A percentile compares a stretch with the other conserved stretches of the same genome.
phyloP scores from a whole-genome alignment of 2,113 vertebrate species.

The Pontoporia blainvillei region DNA sequence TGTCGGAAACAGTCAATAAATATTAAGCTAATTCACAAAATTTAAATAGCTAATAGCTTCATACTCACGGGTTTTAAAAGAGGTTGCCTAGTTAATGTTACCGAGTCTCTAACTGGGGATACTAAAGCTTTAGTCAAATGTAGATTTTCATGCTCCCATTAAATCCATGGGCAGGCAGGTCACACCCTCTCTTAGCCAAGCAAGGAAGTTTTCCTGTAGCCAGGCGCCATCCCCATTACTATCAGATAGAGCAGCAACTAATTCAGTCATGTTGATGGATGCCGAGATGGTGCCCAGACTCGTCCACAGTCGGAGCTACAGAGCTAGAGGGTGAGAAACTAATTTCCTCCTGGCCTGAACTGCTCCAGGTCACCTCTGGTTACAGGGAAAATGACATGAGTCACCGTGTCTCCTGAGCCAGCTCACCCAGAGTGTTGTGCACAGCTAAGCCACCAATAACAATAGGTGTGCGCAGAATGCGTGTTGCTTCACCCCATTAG shows the following conservation, averaged over 20 bases:
- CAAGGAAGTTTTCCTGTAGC: conserved; percentile 28
- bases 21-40: background rate
- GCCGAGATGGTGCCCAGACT: background rate
- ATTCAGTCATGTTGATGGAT: conserved; percentile 66
- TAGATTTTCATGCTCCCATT: conserved; percentile 42
- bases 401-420: background rate
- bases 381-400: conserved; percentile 55
- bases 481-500: background rate
- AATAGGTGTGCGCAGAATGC: background rate
- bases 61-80: background rate
- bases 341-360: conserved; percentile 55
- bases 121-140: conserved; percentile 28
- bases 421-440: background rate
- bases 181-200: conserved; percentile 61
- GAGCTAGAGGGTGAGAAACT: conserved; percentile 12
- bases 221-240: conserved; percentile 53
- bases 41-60: conserved; percentile 42
- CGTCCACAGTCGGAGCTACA: background rate
- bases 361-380: conserved; percentile 53
- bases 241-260: conserved; percentile 58
- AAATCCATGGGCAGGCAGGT: conserved; percentile 40
- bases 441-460: background rate
- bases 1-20: background rate
- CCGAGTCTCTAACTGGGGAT: conserved; percentile 26
- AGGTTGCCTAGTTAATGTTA: background rate